phyloP scores from a whole-genome alignment of 2,888 invertebrate species.

The Venustoraphidia nigricollis region DNA sequence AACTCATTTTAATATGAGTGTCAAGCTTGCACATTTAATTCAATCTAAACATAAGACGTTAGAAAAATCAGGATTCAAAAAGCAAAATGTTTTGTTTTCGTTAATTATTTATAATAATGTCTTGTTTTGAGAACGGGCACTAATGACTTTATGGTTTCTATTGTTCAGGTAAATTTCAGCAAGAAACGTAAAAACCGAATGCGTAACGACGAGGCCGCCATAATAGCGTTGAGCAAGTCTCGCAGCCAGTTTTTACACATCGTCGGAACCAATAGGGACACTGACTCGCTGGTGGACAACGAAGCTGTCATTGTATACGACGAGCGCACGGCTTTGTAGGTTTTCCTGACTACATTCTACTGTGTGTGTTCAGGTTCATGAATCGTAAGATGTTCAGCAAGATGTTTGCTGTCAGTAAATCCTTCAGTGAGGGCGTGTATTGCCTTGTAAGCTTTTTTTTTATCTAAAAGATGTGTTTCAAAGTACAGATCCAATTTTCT shows the following conservation, averaged over 20 bases:
- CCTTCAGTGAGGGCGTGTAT: too few species aligned
- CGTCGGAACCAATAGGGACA: conserved; percentile 27
- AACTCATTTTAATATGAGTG: too few species aligned
- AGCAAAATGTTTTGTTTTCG: background rate
- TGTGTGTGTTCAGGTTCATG: too few species aligned
- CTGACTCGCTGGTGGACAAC: conserved; percentile 50
- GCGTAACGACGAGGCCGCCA: conserved; percentile 67
- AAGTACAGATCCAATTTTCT: too few species aligned
- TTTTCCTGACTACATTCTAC: background rate
- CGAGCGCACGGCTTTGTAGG: conserved; percentile 59
- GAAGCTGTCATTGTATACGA: conserved; percentile 71
- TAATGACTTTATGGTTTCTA: conserved; percentile 4
- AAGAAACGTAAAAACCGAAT: conserved; percentile 68
- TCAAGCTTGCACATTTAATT: too few species aligned
- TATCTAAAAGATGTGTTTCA: too few species aligned
- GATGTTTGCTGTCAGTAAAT: too few species aligned
- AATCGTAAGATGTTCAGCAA: too few species aligned
- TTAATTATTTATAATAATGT: background rate
- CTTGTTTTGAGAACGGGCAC: conserved; percentile 1
- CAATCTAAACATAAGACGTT: too few species aligned
- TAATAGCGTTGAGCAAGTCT: conserved; percentile 63
- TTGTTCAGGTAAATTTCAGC: conserved; percentile 51
- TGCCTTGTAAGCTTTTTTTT: too few species aligned
- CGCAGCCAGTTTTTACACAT: conserved; percentile 40
- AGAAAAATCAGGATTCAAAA: too few species aligned